Evolutionary conservation across 2,113 vertebrate genomes (phyloP).

Genomic region (Cyprinodon brontotheroides): DNA sequence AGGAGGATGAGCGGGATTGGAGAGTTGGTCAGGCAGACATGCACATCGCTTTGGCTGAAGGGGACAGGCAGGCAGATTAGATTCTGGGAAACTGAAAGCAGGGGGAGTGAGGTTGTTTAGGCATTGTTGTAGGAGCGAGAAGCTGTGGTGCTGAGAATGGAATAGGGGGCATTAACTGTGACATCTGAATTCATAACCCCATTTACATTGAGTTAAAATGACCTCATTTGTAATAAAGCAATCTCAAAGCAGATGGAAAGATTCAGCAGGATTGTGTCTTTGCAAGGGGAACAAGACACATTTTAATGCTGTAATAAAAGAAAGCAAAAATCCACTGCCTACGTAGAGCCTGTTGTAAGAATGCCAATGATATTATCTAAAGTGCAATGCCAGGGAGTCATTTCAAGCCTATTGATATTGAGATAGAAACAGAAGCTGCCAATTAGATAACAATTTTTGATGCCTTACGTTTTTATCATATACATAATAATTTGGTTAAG

Average conservation of each 20-base stretch:
- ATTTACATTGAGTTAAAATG: constrained; percentile 54
- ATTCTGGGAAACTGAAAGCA: constrained; percentile 71
- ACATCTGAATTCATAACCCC: constrained; percentile 64
- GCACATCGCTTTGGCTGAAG: constrained; percentile 61
- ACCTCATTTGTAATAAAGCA: constrained; percentile 55
- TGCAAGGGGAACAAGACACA: constrained; percentile 30
- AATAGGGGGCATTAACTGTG: constrained; percentile 57
- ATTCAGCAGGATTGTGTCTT: constrained; percentile 38
- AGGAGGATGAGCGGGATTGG: constrained; percentile 54
- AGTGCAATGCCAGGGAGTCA: constrained; percentile 17
- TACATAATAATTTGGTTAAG: not conserved
- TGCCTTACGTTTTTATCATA: constrained; percentile 4
- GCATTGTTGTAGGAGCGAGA: constrained; percentile 60
- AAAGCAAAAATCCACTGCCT: constrained; percentile 40
- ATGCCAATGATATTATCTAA: constrained; percentile 26
- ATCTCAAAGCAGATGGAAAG: constrained; percentile 55
- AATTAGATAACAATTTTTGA: constrained; percentile 7
- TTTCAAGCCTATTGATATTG: constrained; percentile 25
- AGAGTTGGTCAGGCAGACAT: constrained; percentile 73
- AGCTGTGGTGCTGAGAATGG: constrained; percentile 51
- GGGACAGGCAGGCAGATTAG: constrained; percentile 74
- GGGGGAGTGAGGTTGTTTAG: constrained; percentile 62
- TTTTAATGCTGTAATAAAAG: constrained; percentile 47
- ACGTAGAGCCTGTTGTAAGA: constrained; percentile 15
- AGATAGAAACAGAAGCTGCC: constrained; percentile 2